Percentiles rank a stretch among this genome's conserved stretches.
Conservation (phyloP, 2,888 invertebrate species). For the Sinopyrophorus schimmeli region DNA sequence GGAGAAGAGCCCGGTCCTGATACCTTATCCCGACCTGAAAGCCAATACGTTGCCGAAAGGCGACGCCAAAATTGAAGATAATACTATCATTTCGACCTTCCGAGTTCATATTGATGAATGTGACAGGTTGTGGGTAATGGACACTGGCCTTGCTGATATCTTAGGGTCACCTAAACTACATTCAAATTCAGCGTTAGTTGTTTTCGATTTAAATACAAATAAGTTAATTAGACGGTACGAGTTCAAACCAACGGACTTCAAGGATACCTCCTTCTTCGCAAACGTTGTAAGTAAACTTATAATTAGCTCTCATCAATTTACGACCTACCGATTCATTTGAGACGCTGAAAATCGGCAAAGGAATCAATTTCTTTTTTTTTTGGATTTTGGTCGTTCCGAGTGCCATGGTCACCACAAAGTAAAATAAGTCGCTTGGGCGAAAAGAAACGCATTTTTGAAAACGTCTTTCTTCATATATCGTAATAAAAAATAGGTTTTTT, state of each 20-base stretch:
- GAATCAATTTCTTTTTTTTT: too few relatives aligned
- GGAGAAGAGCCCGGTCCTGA: slow-evolving; percentile 70
- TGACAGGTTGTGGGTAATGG: slow-evolving; percentile 81
- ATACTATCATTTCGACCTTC: slow-evolving; percentile 72
- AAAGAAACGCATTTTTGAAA: too few relatives aligned
- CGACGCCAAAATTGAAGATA: slow-evolving; percentile 54
- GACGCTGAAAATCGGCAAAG: too few relatives aligned
- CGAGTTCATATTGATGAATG: slow-evolving; percentile 74
- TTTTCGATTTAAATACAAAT: slow-evolving; percentile 78
- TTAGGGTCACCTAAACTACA: slow-evolving; percentile 66
- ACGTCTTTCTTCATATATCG: too few relatives aligned
- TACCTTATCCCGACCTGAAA: slow-evolving; percentile 76
- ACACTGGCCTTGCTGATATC: slow-evolving; percentile 77
- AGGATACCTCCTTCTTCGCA: slow-evolving; percentile 78
- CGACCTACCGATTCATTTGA: too few relatives aligned
- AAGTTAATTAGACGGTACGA: slow-evolving; percentile 69
- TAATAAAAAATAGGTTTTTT: too few relatives aligned
- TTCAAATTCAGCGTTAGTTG: slow-evolving; percentile 66
- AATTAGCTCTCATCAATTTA: not conserved
- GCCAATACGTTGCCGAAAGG: slow-evolving; percentile 76
- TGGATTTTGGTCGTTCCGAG: too few relatives aligned
- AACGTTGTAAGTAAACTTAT: slow-evolving; percentile 67
- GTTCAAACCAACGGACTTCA: slow-evolving; percentile 69
- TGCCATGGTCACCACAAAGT: too few relatives aligned
- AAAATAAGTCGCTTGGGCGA: too few relatives aligned